These are phyloP conservation scores for Branchinecta lynchi DNA, from an alignment of 1,140 invertebrate species.

Conservation along the genomic window DNA sequence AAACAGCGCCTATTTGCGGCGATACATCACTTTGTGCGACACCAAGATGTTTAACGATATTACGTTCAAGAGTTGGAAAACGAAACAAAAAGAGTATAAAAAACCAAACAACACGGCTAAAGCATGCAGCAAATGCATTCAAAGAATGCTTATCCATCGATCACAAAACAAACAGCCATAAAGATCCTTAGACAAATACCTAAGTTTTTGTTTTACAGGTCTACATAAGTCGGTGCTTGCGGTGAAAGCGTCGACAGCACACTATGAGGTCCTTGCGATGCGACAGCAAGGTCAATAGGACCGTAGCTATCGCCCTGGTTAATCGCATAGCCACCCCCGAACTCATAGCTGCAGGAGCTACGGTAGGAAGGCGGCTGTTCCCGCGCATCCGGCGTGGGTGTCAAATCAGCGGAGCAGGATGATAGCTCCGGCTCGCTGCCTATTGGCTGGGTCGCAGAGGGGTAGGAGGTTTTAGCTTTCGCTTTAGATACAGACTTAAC, in stretches of 20 bases:
- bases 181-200: no score
- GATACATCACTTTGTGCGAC: no score
- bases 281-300: neutral
- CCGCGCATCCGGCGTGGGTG: neutral
- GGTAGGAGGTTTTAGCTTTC: no score
- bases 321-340: neutral
- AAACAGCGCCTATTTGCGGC: no score
- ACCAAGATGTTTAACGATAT: no score
- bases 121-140: no score
- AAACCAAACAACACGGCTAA: no score
- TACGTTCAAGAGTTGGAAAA: no score
- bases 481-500: neutral
- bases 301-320: neutral
- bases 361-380: neutral
- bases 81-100: no score
- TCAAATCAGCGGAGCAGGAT: neutral
- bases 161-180: no score
- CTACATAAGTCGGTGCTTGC: constrained; percentile 79
- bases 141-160: no score
- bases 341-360: neutral
- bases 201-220: constrained; percentile 45
- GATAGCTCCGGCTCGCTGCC: neutral
- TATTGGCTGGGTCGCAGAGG: no score
- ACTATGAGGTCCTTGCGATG: constrained; percentile 1
- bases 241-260: constrained; percentile 37